phyloP scores from a whole-genome alignment of 1,140 invertebrate genomes.

The Spodoptera frugiperda region DNA sequence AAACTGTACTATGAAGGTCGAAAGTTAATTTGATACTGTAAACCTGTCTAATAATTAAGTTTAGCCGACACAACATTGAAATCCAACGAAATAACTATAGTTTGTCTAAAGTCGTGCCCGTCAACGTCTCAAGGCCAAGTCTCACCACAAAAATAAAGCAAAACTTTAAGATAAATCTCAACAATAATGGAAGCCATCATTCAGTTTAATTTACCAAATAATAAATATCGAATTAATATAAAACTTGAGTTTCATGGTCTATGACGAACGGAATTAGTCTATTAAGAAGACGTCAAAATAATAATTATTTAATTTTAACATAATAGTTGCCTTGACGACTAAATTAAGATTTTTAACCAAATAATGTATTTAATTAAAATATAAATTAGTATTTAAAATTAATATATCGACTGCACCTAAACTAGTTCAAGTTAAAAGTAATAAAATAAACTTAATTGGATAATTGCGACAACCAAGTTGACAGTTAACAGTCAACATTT shows the following conservation, averaged over 20 bases:
- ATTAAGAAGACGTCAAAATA: slow-evolving; percentile 5
- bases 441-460: background rate
- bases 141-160: background rate
- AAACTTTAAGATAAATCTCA: background rate
- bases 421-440: background rate
- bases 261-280: background rate
- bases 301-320: background rate
- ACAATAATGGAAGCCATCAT: background rate
- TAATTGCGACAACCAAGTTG: background rate
- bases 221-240: background rate
- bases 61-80: background rate
- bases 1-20: background rate
- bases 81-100: slow-evolving; percentile 13
- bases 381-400: background rate
- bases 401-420: slow-evolving; percentile 1
- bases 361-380: background rate
- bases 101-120: background rate
- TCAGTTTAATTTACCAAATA: background rate
- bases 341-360: background rate
- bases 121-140: slow-evolving; percentile 2
- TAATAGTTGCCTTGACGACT: background rate
- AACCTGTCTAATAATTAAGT: background rate
- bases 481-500: no score
- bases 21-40: background rate
- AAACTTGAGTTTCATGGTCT: background rate